phyloP scores from a whole-genome alignment of 2,797 vertebrate genomes.

The Pelodytes ibericus region DNA sequence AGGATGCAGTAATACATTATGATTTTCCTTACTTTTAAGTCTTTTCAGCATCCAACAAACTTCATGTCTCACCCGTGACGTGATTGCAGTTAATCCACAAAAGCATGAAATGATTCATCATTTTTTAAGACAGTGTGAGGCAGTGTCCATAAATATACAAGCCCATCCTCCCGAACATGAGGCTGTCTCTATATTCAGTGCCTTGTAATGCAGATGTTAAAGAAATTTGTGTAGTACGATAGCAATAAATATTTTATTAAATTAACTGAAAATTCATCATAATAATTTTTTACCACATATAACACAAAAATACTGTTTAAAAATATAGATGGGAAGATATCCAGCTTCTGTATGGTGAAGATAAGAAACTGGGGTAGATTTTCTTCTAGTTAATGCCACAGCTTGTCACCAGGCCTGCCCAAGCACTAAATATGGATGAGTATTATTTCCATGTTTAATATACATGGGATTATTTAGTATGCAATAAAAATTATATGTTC shows the following conservation, averaged over 20 bases:
- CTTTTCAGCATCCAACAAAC: not conserved
- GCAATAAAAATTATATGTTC: too few species aligned
- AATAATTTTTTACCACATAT: too few species aligned
- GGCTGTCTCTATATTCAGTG: constrained; percentile 15
- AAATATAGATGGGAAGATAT: too few species aligned
- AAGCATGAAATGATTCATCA: constrained; percentile 7
- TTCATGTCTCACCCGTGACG: not conserved
- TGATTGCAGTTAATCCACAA: not conserved
- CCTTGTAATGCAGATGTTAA: too few species aligned
- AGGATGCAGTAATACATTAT: not conserved
- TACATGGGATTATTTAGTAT: too few species aligned
- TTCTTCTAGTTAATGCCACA: constrained; percentile 13
- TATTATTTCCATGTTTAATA: too few species aligned
- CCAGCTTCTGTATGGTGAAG: not conserved
- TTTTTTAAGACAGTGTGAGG: constrained; percentile 19
- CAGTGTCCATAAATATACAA: not conserved
- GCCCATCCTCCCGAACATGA: constrained; percentile 20
- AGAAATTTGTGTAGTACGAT: too few species aligned
- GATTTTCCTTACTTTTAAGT: not conserved
- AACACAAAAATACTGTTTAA: too few species aligned
- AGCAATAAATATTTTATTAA: too few species aligned
- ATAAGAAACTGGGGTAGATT: constrained; percentile 11
- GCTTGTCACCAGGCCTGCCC: not conserved
- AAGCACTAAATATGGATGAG: not conserved
- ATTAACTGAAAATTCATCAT: too few species aligned